Conservation (phyloP, 2,888 invertebrate species). For the Laspeyria flexula region DNA sequence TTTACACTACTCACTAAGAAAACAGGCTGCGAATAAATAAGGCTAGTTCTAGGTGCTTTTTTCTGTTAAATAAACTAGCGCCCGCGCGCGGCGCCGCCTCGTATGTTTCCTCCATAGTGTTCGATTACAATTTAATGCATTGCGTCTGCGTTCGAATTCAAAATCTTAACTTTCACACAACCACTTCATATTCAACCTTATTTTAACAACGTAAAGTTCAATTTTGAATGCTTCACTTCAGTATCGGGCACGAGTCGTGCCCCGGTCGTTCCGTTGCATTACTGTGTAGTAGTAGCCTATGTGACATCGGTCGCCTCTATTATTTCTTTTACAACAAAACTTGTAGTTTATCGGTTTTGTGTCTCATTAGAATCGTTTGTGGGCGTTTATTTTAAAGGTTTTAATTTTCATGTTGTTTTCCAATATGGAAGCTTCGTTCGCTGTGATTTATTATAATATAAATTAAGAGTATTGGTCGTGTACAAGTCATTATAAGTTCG, state of each 20-base stretch:
- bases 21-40: slow-evolving; percentile 39
- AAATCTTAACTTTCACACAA: slow-evolving; percentile 59
- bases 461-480: not conserved
- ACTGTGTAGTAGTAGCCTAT: slow-evolving; percentile 69
- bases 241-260: slow-evolving; percentile 49
- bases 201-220: slow-evolving; percentile 17
- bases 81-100: slow-evolving; percentile 38
- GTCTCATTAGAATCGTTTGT: slow-evolving; percentile 55
- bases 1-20: slow-evolving; percentile 28
- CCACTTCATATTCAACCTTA: slow-evolving; percentile 45
- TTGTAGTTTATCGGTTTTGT: slow-evolving; percentile 57
- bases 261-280: slow-evolving; percentile 68
- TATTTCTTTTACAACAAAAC: slow-evolving; percentile 64
- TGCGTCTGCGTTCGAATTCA: slow-evolving; percentile 69
- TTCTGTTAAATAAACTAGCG: slow-evolving; percentile 44
- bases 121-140: slow-evolving; percentile 86
- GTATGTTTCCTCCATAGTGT: slow-evolving; percentile 63
- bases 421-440: slow-evolving; percentile 4
- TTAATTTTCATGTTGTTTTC: slow-evolving; percentile 21
- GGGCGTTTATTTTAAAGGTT: slow-evolving; percentile 37
- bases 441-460: not conserved
- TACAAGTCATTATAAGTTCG: not conserved
- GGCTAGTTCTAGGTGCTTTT: slow-evolving; percentile 42
- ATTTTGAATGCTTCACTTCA: slow-evolving; percentile 20
- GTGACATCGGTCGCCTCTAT: slow-evolving; percentile 62